Conservation (phyloP, 2,797 vertebrate species). For the Hipposideros larvatus region DNA sequence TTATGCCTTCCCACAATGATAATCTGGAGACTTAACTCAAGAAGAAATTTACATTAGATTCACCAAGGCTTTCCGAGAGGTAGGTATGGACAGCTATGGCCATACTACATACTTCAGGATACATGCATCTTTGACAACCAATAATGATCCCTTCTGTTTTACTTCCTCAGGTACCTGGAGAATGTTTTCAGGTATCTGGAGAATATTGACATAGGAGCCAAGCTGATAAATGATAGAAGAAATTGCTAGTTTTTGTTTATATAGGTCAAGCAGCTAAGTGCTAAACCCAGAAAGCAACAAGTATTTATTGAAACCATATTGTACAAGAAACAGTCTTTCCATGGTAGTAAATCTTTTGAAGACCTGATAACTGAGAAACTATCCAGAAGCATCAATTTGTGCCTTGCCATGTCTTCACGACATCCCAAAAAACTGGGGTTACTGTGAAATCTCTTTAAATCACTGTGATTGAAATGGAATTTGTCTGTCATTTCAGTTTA, state of each 20-base stretch:
- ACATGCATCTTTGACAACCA: not conserved
- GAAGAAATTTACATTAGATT: not conserved
- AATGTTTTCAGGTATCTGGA: not conserved
- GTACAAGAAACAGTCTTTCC: not conserved
- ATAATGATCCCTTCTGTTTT: not conserved
- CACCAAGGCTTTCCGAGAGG: rapidly evolving
- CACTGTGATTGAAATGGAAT: not conserved
- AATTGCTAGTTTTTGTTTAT: not conserved
- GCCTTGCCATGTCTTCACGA: not conserved
- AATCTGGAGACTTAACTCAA: not conserved
- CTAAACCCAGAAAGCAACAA: not conserved
- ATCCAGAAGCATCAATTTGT: not conserved
- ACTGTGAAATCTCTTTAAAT: not conserved
- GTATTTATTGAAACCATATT: not conserved
- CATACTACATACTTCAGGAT: not conserved
- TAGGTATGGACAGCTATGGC: too few relatives aligned
- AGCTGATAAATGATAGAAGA: not conserved
- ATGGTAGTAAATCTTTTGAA: not conserved
- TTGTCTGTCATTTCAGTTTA: not conserved
- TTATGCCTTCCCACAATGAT: not conserved
- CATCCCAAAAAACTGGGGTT: not conserved
- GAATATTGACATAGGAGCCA: not conserved
- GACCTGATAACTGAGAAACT: not conserved
- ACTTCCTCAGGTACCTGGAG: not conserved
- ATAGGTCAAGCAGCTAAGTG: not conserved